These are phyloP conservation scores for Podabrus alpinus DNA, from an alignment of 2,888 invertebrate genomes.

Conservation along the genomic window DNA sequence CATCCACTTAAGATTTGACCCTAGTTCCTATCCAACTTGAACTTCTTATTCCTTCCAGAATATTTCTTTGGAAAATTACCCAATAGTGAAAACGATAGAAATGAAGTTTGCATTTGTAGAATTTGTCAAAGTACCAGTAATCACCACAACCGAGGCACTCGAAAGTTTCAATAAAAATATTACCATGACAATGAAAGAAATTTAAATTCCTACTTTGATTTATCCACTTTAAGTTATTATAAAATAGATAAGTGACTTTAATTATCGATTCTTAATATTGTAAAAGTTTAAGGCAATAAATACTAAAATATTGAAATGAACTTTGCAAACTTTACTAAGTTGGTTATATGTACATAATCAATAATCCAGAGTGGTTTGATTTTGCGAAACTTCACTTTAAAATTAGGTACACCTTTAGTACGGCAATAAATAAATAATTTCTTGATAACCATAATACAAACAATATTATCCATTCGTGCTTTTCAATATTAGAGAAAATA, in stretches of 20 bases:
- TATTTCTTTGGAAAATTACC: not conserved
- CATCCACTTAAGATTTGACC: conserved; percentile 31
- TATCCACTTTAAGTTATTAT: not conserved
- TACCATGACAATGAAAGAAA: not conserved
- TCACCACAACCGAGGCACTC: not conserved
- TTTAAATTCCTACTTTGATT: not conserved
- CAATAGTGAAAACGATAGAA: not conserved
- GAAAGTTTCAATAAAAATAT: not conserved
- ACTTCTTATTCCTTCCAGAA: not conserved
- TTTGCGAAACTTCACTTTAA: not conserved
- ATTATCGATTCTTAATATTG: not conserved
- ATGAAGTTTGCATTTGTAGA: not conserved
- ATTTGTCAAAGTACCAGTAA: not conserved
- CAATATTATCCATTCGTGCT: not conserved
- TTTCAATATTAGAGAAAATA: not conserved
- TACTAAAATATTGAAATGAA: not conserved
- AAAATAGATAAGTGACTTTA: not conserved
- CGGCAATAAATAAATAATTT: not conserved
- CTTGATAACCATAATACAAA: not conserved
- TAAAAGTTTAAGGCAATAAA: not conserved
- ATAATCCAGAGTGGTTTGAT: not conserved
- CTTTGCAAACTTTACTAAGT: not conserved
- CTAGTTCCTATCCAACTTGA: conserved; percentile 27
- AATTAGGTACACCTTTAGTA: not conserved
- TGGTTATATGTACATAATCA: not conserved